A percentile compares a stretch with the other conserved stretches of the same genome.
These are phyloP conservation scores for Scrobipalpa costella DNA, from an alignment of 2,888 invertebrate genomes.

Conservation along the genomic window DNA sequence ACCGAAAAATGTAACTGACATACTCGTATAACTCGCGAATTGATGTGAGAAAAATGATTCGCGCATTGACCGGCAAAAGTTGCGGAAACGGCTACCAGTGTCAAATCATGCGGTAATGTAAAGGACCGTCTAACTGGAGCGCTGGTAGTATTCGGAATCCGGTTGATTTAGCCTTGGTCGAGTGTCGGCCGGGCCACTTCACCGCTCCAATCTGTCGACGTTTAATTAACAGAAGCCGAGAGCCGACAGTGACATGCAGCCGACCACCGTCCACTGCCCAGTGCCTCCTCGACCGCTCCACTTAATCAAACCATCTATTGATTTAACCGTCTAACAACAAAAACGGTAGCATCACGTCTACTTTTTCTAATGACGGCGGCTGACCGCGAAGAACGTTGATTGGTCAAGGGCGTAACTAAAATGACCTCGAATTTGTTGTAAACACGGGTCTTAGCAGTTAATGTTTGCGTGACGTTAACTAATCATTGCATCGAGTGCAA, in stretches of 20 bases:
- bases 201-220: conserved; percentile 72
- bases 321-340: conserved; percentile 7
- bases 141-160: conserved; percentile 75
- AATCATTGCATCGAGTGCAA: conserved; percentile 39
- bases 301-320: conserved; percentile 32
- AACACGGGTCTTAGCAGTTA: conserved; percentile 50
- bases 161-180: conserved; percentile 75
- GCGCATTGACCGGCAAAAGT: conserved; percentile 43
- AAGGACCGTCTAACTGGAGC: conserved; percentile 77
- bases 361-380: conserved; percentile 45
- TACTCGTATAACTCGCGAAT: not conserved
- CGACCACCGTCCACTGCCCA: conserved; percentile 35
- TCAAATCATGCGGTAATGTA: conserved; percentile 56
- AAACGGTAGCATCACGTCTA: conserved; percentile 39
- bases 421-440: conserved; percentile 58
- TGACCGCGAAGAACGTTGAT: conserved; percentile 60
- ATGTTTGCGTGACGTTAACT: conserved; percentile 56
- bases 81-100: conserved; percentile 65
- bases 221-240: conserved; percentile 65
- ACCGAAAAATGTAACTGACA: not conserved
- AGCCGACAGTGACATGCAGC: conserved; percentile 53
- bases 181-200: conserved; percentile 56
- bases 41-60: conserved; percentile 30
- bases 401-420: conserved; percentile 64
- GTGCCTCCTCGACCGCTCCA: conserved; percentile 41